Evolutionary conservation across 2,113 vertebrate species (phyloP).

Genomic region (Okapia johnstoni): DNA sequence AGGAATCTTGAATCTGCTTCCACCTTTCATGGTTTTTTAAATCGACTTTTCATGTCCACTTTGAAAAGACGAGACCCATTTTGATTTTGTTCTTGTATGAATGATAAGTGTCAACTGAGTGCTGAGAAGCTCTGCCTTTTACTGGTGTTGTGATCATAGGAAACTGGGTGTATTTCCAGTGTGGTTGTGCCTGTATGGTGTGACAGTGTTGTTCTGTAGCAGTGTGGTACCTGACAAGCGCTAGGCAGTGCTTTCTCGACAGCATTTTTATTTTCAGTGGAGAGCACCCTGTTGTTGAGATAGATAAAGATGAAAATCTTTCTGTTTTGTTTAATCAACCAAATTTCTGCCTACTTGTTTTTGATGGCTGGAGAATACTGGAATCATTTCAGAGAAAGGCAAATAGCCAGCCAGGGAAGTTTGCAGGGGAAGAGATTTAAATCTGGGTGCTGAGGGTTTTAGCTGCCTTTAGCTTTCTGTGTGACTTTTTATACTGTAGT

Average conservation of each 20-base stretch:
- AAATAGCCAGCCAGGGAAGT: constrained; percentile 3
- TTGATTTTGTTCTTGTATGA: constrained; percentile 34
- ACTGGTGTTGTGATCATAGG: not conserved
- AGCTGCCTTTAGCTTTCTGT: constrained; percentile 34
- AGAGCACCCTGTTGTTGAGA: not conserved
- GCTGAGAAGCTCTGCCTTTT: not conserved
- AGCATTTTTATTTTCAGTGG: not conserved
- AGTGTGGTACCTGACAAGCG: not conserved
- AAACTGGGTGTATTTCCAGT: not conserved
- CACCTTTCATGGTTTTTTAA: constrained; percentile 31
- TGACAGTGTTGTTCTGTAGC: not conserved
- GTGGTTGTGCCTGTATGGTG: not conserved
- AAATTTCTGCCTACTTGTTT: constrained; percentile 39
- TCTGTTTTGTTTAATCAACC: constrained; percentile 19
- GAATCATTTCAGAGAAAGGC: constrained; percentile 41
- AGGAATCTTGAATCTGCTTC: constrained; percentile 22
- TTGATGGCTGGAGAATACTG: constrained; percentile 3
- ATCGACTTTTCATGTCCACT: constrained; percentile 39
- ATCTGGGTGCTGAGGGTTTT: not conserved
- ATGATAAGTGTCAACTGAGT: not conserved
- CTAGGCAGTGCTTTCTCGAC: not conserved
- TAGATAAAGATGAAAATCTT: constrained; percentile 7
- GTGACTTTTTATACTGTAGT: not conserved
- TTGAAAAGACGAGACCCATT: constrained; percentile 49
- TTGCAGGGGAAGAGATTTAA: constrained; percentile 20